These are phyloP conservation scores for Dinomys branickii DNA, from an alignment of 2,113 vertebrate species.

Conservation along the genomic window DNA sequence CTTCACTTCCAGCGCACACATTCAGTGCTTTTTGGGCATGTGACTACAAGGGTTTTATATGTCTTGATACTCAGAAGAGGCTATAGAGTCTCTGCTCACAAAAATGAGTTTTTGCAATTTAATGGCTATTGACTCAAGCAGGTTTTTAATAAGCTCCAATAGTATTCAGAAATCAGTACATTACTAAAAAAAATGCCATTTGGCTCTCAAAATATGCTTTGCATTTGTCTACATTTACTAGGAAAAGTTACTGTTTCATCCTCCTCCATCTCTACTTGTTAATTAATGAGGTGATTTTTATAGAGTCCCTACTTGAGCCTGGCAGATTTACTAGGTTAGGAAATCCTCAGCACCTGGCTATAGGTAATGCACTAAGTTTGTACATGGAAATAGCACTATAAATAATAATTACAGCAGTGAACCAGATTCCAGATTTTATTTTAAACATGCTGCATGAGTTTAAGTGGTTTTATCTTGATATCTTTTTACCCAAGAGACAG, in stretches of 20 bases:
- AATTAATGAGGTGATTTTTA: conserved; percentile 25
- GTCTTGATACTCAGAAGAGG: neutral
- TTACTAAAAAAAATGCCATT: conserved; percentile 9
- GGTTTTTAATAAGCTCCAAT: neutral
- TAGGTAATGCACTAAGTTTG: neutral
- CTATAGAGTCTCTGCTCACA: neutral
- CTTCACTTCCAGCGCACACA: neutral
- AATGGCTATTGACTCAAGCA: neutral
- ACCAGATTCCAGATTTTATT: conserved; percentile 21
- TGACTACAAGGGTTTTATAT: neutral
- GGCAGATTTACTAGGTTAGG: neutral
- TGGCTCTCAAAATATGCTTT: neutral
- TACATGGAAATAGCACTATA: neutral
- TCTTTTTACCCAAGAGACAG: neutral
- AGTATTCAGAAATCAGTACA: neutral
- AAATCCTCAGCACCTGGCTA: neutral
- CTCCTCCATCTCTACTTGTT: neutral
- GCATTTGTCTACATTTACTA: neutral
- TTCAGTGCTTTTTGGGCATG: neutral
- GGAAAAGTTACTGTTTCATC: neutral
- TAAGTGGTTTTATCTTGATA: conserved; percentile 38
- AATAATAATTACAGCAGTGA: neutral
- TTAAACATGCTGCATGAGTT: neutral
- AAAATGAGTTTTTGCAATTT: conserved; percentile 24
- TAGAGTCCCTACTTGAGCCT: neutral